A percentile compares a stretch with the other conserved stretches of the same genome.
Evolutionary conservation across 2,797 vertebrate genomes (phyloP).

Genomic region (Myotis planiceps): DNA sequence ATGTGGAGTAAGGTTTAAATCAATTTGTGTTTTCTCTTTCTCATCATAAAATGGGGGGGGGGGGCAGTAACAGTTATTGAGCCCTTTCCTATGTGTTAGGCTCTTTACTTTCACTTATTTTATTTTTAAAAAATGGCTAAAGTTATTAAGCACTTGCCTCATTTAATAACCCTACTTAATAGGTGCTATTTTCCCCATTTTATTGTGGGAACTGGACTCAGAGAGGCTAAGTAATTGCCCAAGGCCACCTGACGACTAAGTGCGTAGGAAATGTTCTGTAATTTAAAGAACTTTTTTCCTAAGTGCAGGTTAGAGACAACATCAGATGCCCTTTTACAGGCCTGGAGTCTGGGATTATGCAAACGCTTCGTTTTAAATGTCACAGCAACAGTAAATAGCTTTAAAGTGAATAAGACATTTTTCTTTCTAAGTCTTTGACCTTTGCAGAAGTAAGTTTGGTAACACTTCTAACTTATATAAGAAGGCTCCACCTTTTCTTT

Average conservation of each 20-base stretch:
- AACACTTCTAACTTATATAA: not conserved
- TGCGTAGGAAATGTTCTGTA: not conserved
- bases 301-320: not conserved
- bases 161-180: not conserved
- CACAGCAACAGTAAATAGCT: conserved; percentile 22
- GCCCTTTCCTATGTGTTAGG: not conserved
- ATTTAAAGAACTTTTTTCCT: not conserved
- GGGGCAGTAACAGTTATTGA: not conserved
- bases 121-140: not conserved
- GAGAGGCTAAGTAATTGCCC: not conserved
- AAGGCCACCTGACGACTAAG: not conserved
- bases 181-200: not conserved
- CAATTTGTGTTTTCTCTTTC: not conserved
- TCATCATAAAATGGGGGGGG: not conserved
- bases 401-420: conserved; percentile 48
- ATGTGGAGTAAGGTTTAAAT: not conserved
- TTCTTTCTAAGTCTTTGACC: conserved; percentile 14
- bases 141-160: not conserved
- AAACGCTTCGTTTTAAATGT: conserved; percentile 40
- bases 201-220: not conserved
- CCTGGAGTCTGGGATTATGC: not conserved
- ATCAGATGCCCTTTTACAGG: not conserved
- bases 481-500: not conserved
- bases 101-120: not conserved
- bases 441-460: conserved; percentile 36